phyloP scores from a whole-genome alignment of 1,140 invertebrate genomes.

The Argopecten irradians region DNA sequence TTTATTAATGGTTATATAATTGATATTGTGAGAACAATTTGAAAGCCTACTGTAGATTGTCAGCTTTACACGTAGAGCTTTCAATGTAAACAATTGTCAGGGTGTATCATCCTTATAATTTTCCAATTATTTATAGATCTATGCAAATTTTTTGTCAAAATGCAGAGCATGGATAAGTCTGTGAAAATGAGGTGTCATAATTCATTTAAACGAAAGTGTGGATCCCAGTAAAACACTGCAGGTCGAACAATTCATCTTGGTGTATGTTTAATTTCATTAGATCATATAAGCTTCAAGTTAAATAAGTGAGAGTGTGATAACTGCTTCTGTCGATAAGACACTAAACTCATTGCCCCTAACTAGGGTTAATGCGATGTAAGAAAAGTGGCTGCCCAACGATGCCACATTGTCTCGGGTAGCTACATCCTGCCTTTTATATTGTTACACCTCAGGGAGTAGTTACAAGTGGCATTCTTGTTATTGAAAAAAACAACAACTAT shows the following conservation, averaged over 20 bases:
- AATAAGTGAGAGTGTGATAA: background rate
- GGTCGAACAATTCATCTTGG: background rate
- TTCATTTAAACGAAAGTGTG: background rate
- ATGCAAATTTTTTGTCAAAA: slow-evolving; percentile 10
- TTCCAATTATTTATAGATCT: background rate
- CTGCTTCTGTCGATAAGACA: slow-evolving; percentile 6
- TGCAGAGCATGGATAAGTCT: background rate
- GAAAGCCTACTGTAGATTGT: background rate
- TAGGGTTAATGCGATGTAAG: background rate
- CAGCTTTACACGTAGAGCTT: background rate
- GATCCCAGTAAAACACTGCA: background rate
- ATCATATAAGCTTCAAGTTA: background rate
- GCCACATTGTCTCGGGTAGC: background rate
- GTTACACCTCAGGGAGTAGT: background rate
- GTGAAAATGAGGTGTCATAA: background rate
- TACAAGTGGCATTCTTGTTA: background rate
- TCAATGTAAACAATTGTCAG: background rate
- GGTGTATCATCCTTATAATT: background rate
- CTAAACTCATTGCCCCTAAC: background rate
- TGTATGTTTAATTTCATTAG: background rate
- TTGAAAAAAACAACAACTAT: background rate
- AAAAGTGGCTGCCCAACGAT: background rate
- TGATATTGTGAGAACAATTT: background rate
- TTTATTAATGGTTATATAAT: background rate
- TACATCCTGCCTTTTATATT: background rate